Base-by-base conservation (phyloP, 1,140 invertebrate species). In the Nilaparvata lugens region DNA sequence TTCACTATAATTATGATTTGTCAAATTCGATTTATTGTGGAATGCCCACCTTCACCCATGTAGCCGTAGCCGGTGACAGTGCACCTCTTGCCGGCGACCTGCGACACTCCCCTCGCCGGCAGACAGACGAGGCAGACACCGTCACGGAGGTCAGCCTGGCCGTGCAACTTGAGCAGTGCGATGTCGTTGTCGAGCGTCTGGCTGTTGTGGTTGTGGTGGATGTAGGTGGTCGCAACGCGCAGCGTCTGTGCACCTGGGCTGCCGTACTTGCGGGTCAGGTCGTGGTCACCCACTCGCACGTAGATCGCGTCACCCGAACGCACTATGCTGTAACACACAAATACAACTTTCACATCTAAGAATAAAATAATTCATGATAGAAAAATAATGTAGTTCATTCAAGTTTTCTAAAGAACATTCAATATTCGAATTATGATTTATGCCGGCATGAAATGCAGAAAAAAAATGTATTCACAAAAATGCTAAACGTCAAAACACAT, bases 171-270 rank as follows among this genome's bases (percentile, higher is more conserved):
- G 6, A 98, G 76, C 9, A 98, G 72, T 0, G 95, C 95, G 64
- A 98, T 95, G 70, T 97, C 95, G 69, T 97, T 96, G 71, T 97
- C 93, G 62, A 97, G 76, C 0, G 94, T 97, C 73, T 95, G 91
- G 63, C 89, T 93, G 72, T 97, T 95, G 76, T 97, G 95, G 74
- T 96, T 95, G 67, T 95, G 93, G 72, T 97, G 94, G 51, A 96
- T 95, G 72, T 96, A 96, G 0, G 93, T 95, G 14, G 91, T 94
- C 21, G 88, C 88, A 4, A 95, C 90, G 18, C 89, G 76, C 14
- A 93, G 76, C 0, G 92, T 95, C 74, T 95, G 91, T 0, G 91
- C 92, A 2, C 88, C 88, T 0, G 89, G 88, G 64, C 87, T 92
- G 14, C 89, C 89, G 66, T 90, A 90, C 69, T 91, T 91, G 11